These are phyloP conservation scores for Scortum barcoo DNA, from an alignment of 2,113 vertebrate species.

Conservation along the genomic window DNA sequence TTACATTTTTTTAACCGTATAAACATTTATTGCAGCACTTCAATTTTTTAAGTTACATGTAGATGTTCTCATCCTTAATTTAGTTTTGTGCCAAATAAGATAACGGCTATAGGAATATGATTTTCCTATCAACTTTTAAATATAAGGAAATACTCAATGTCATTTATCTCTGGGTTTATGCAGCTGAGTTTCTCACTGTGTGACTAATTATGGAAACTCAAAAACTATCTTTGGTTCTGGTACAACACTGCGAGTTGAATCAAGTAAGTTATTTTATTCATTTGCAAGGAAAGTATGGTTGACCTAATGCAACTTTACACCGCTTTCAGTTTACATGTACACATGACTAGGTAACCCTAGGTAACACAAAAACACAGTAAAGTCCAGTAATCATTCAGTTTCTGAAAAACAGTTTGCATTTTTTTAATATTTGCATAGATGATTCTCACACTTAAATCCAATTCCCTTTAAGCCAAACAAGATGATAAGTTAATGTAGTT, in stretches of 20 bases:
- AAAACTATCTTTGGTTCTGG: conserved; percentile 18
- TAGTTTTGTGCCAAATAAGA: neutral
- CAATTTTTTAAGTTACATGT: neutral
- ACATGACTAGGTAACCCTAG: neutral
- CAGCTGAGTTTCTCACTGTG: neutral
- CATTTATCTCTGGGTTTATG: neutral
- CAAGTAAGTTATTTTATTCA: neutral
- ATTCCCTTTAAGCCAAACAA: too few species aligned
- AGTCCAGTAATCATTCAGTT: neutral
- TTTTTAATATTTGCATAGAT: neutral
- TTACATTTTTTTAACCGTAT: neutral
- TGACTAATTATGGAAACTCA: neutral
- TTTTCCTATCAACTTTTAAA: neutral
- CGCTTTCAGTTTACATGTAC: neutral
- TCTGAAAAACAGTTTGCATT: neutral
- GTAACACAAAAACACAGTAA: neutral
- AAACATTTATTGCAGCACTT: neutral
- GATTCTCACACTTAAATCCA: neutral
- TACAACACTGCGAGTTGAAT: neutral
- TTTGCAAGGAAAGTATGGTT: neutral
- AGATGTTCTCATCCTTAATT: too few species aligned
- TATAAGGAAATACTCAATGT: neutral
- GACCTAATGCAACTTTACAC: neutral
- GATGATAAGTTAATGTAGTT: neutral
- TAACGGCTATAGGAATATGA: too few species aligned